Conservation (phyloP, 2,113 vertebrate genomes). For the Lampris incognitus region DNA sequence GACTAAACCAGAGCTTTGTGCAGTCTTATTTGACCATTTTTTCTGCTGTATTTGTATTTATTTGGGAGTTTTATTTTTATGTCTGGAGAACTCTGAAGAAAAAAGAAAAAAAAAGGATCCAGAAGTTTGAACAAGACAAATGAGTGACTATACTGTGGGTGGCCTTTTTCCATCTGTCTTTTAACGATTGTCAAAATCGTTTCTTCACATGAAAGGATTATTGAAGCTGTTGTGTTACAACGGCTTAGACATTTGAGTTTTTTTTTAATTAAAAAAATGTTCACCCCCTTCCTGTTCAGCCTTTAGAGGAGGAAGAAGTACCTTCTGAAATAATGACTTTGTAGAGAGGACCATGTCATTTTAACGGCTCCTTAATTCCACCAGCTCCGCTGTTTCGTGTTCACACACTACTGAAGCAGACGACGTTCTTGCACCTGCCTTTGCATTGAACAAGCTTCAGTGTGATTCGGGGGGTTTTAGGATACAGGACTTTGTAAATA, state of each 20-base stretch:
- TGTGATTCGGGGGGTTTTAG: slow-evolving; percentile 85
- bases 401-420: slow-evolving; percentile 75
- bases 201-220: slow-evolving; percentile 61
- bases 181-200: slow-evolving; percentile 66
- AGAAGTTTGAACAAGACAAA: slow-evolving; percentile 66
- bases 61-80: slow-evolving; percentile 77
- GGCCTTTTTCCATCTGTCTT: slow-evolving; percentile 68
- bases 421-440: slow-evolving; percentile 58
- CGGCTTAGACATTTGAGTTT: slow-evolving; percentile 69
- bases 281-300: slow-evolving; percentile 62
- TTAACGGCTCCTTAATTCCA: slow-evolving; percentile 70
- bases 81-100: slow-evolving; percentile 70
- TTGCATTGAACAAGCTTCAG: slow-evolving; percentile 61
- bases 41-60: slow-evolving; percentile 86
- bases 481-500: slow-evolving; percentile 92
- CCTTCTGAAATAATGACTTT: slow-evolving; percentile 56
- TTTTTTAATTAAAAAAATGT: slow-evolving; percentile 71
- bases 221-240: slow-evolving; percentile 48
- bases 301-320: slow-evolving; percentile 59
- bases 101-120: slow-evolving; percentile 51
- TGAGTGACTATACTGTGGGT: slow-evolving; percentile 53
- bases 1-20: slow-evolving; percentile 73
- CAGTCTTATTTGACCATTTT: slow-evolving; percentile 80
- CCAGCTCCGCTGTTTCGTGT: slow-evolving; percentile 65
- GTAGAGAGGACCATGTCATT: slow-evolving; percentile 65